A percentile compares a stretch with the other conserved stretches of the same genome.
Conservation (phyloP, 2,888 invertebrate species). For the Oscheius onirici region DNA sequence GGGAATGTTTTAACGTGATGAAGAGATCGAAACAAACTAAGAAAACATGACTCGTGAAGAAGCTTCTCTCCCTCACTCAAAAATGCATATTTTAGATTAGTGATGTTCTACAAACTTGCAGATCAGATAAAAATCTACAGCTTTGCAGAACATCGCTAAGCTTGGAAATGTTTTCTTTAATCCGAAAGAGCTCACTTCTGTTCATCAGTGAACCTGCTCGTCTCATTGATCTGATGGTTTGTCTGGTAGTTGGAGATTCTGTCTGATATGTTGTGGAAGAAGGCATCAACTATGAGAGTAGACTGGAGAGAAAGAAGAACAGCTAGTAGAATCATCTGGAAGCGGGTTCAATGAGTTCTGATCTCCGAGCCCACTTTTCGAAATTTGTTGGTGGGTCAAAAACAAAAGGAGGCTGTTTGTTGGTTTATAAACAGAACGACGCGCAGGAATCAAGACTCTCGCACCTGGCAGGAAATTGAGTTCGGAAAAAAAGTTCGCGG, state of each 20-base stretch:
- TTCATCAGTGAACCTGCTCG: conserved; percentile 15
- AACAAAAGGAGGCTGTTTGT: background rate
- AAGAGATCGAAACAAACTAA: background rate
- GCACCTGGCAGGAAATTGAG: background rate
- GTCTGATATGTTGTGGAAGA: conserved; percentile 22
- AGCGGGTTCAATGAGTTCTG: background rate
- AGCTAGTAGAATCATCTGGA: background rate
- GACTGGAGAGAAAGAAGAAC: background rate
- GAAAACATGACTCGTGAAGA: background rate
- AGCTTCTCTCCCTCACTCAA: too few relatives aligned
- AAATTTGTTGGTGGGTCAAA: background rate
- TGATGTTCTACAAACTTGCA: too few relatives aligned
- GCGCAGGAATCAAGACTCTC: background rate
- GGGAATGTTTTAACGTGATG: too few relatives aligned
- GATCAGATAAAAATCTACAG: too few relatives aligned
- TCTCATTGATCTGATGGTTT: background rate
- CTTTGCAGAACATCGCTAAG: too few relatives aligned
- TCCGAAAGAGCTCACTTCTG: conserved; percentile 4
- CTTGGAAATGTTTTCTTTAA: too few relatives aligned
- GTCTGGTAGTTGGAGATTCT: background rate
- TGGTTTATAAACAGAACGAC: background rate
- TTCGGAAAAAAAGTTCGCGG: background rate
- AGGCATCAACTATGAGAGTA: background rate
- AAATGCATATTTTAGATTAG: too few relatives aligned
- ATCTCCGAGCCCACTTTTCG: background rate